A percentile compares a stretch with the other conserved stretches of the same genome.
Conservation (phyloP, 2,113 vertebrate species). For the Siniperca knerii region DNA sequence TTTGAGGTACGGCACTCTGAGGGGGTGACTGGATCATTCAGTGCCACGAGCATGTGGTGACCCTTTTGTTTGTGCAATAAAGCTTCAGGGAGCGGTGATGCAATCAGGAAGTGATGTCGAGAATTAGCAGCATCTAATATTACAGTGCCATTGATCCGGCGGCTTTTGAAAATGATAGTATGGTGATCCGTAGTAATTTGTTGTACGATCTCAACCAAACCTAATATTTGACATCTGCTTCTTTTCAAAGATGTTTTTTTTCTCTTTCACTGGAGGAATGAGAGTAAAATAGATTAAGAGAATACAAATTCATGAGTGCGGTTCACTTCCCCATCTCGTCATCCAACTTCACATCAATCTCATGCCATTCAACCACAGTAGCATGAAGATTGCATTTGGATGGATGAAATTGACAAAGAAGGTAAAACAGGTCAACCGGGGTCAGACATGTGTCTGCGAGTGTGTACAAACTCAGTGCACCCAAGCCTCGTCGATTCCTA, state of each 20-base stretch:
- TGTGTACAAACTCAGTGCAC: slow-evolving; percentile 11
- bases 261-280: not conserved
- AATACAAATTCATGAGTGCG: slow-evolving; percentile 12
- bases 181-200: slow-evolving; percentile 67
- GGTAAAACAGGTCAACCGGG: not conserved
- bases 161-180: slow-evolving; percentile 66
- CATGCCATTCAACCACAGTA: slow-evolving; percentile 12
- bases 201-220: slow-evolving; percentile 54
- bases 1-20: slow-evolving; percentile 32
- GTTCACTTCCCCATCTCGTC: slow-evolving; percentile 28
- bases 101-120: slow-evolving; percentile 69
- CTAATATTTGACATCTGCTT: slow-evolving; percentile 79
- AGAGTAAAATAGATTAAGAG: slow-evolving; percentile 16
- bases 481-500: not conserved
- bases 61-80: slow-evolving; percentile 54
- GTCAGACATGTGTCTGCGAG: slow-evolving; percentile 15
- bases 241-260: slow-evolving; percentile 61
- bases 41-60: slow-evolving; percentile 14
- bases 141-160: slow-evolving; percentile 61
- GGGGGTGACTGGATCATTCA: slow-evolving; percentile 18
- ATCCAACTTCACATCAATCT: slow-evolving; percentile 16
- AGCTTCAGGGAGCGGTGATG: slow-evolving; percentile 55
- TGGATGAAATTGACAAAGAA: slow-evolving; percentile 17
- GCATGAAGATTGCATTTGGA: slow-evolving; percentile 31
- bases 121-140: slow-evolving; percentile 71